Conservation (phyloP, 2,888 invertebrate species). For the Salticus scenicus region DNA sequence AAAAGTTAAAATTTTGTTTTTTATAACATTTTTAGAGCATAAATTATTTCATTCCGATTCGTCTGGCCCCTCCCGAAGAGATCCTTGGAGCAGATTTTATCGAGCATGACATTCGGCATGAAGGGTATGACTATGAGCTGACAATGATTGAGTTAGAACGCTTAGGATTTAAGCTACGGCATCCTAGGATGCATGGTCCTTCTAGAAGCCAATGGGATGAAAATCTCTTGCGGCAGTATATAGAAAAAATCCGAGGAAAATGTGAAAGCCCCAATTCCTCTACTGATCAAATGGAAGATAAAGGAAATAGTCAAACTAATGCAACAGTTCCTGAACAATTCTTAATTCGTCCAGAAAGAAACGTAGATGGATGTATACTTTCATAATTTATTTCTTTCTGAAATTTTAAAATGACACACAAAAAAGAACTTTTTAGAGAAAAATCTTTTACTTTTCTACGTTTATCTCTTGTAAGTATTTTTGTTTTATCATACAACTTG, state of each 20-base stretch:
- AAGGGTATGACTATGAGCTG: constrained; percentile 64
- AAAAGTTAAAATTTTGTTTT: neutral
- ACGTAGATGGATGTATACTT: constrained; percentile 32
- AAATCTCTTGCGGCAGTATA: constrained; percentile 46
- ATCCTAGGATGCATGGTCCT: constrained; percentile 32
- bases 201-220: constrained; percentile 62
- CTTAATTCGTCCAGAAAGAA: constrained; percentile 18
- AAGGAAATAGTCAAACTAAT: neutral
- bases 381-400: no score
- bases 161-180: constrained; percentile 42
- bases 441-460: no score
- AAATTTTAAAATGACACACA: no score
- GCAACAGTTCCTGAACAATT: constrained; percentile 29
- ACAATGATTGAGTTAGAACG: constrained; percentile 59
- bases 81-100: constrained; percentile 88
- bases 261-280: constrained; percentile 30
- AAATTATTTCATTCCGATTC: constrained; percentile 85
- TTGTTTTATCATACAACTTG: no score
- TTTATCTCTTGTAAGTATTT: no score
- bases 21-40: constrained; percentile 77
- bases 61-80: constrained; percentile 90
- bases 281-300: neutral
- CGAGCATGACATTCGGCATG: constrained; percentile 68
- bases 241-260: constrained; percentile 52
- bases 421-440: no score